Base-by-base conservation (phyloP, 2,113 vertebrate genomes). In the Columba janthina region DNA sequence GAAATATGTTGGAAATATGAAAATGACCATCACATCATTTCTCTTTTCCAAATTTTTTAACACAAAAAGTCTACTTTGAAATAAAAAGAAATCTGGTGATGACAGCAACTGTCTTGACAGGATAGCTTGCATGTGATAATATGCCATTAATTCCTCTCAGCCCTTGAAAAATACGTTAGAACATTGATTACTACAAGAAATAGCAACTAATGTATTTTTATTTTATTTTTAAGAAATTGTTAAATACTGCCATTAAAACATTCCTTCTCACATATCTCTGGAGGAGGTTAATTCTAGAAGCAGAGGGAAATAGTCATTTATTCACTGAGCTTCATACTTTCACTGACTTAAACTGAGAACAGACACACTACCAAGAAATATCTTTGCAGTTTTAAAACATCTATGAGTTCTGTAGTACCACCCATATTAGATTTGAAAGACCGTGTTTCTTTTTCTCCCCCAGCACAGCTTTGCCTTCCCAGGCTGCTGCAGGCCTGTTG, bases 1-100 rank as follows among this genome's bases (percentile, higher is more conserved):
- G 56, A 86, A 11, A 61, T 54, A 2, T 6, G 3, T 48, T 0
- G 0, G 24, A 38, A 38, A 38, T 38, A 38, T 38, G 38, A 38
- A 38, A 38, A 38, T 38, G 38, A 69, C 1, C 0, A 2, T 31
- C 12, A 26, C 9, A 36, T n/a, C 7, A 8, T 42, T 84, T 8
- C 3, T 44, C 21, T 72, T 75, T 44, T 46, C 31, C 22, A 12
- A 36, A 12, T 18, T 5, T 54, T 79, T 79, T 42, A 22, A 44
- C 12, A 31, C 16, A 1, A 81, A 82, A 54, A 5, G 9, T 50
- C 40, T 74, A 12, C 48, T 72, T 72, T 31, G 40, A 72, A 85
- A 75, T 26, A 53, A 88, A 75, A 74, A 36, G 3, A 67, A 69
- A 71, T 31, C 16, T 36, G 42, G 16, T 51, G 24, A 32, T 56